These are phyloP conservation scores for Burhinus bistriatus DNA, from an alignment of 2,113 vertebrate genomes.

Conservation along the genomic window DNA sequence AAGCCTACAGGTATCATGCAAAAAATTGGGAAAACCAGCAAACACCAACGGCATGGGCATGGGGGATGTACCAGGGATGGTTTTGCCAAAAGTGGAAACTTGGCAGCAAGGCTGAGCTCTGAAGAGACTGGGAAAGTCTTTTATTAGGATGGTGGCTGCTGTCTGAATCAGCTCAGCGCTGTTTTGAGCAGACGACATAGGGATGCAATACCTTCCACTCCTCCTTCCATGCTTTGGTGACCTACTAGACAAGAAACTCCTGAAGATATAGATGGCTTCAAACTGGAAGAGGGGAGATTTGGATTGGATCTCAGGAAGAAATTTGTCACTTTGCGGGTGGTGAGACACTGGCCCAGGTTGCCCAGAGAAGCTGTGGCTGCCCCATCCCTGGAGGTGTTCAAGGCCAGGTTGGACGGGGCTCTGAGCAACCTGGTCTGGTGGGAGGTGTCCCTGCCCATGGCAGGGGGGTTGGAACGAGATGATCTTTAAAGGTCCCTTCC, in stretches of 20 bases:
- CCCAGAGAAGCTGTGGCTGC: no score
- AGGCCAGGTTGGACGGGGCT: no score
- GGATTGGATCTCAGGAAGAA: no score
- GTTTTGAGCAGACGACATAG: accelerated
- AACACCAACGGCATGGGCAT: accelerated
- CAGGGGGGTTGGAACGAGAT: no score
- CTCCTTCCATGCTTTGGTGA: background rate
- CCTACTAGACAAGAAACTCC: background rate
- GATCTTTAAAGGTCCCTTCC: no score
- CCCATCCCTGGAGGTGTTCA: no score
- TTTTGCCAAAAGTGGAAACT: accelerated
- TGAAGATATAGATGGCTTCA: no score
- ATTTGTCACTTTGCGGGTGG: no score
- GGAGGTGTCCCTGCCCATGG: no score
- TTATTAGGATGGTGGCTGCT: background rate
- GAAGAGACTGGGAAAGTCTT: background rate
- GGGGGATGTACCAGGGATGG: background rate
- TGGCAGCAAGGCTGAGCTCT: background rate
- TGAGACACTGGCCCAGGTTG: no score
- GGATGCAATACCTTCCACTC: background rate
- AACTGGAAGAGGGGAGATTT: no score
- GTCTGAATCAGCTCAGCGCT: accelerated
- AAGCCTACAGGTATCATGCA: accelerated
- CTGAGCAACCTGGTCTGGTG: no score
- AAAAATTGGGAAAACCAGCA: background rate